These are phyloP conservation scores for Spilosoma lubricipeda DNA, from an alignment of 2,888 invertebrate genomes.

Conservation along the genomic window DNA sequence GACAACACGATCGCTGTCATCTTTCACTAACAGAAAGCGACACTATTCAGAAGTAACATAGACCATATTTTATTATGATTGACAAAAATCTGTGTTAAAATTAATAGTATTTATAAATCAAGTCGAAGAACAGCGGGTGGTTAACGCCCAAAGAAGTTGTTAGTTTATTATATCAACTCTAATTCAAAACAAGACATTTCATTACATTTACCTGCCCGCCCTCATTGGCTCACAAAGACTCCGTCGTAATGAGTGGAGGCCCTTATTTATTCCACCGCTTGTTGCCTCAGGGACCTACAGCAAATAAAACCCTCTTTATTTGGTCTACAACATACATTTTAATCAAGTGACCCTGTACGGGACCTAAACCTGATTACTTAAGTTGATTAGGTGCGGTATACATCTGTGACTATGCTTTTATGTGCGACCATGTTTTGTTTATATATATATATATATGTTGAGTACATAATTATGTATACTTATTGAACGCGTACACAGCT, in stretches of 20 bases:
- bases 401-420: slow-evolving; percentile 5
- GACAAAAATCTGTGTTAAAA: too few relatives aligned
- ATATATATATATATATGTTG: too few relatives aligned
- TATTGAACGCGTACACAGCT: too few relatives aligned
- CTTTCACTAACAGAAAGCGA: too few relatives aligned
- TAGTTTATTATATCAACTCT: neutral
- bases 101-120: too few relatives aligned
- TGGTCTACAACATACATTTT: slow-evolving; percentile 68
- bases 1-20: too few relatives aligned
- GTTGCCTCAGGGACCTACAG: slow-evolving; percentile 61
- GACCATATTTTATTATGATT: too few relatives aligned
- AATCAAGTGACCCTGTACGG: slow-evolving; percentile 65
- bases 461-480: neutral
- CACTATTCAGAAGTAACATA: too few relatives aligned
- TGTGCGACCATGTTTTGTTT: neutral
- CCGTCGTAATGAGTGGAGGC: slow-evolving; percentile 45
- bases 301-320: slow-evolving; percentile 74
- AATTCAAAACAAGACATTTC: slow-evolving; percentile 31
- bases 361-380: slow-evolving; percentile 63
- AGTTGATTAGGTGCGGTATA: slow-evolving; percentile 52
- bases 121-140: too few relatives aligned
- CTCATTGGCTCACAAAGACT: slow-evolving; percentile 47
- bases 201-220: slow-evolving; percentile 32
- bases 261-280: slow-evolving; percentile 61
- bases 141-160: too few relatives aligned